Percentiles rank a stretch among this genome's conserved stretches.
Conservation (phyloP, 1,140 invertebrate genomes). For the Pristionchus pacificus region DNA sequence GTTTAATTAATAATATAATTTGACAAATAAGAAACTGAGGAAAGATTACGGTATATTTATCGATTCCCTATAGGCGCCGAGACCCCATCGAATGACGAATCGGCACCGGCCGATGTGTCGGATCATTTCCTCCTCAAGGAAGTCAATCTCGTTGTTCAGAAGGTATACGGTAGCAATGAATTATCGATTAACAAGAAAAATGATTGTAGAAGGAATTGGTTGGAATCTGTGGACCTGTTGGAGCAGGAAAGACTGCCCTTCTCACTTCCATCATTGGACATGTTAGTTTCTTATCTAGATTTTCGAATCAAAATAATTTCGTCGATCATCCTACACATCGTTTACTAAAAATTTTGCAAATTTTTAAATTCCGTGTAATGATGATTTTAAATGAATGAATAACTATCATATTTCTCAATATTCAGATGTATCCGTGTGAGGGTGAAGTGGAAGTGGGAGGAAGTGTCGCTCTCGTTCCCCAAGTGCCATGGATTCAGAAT, state of each 20-base stretch:
- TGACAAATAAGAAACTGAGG: no score
- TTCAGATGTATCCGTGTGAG: slow-evolving; percentile 57
- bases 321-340: no score
- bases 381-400: slow-evolving; percentile 10
- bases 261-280: slow-evolving; percentile 67
- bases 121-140: slow-evolving; percentile 6
- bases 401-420: slow-evolving; percentile 4
- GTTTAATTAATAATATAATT: no score
- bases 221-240: slow-evolving; percentile 69
- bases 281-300: slow-evolving; percentile 48
- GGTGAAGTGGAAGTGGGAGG: slow-evolving; percentile 66
- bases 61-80: no score
- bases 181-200: not conserved
- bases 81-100: slow-evolving; percentile 15
- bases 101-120: slow-evolving; percentile 3
- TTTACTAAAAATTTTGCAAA: slow-evolving; percentile 12
- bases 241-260: slow-evolving; percentile 69
- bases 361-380: no score
- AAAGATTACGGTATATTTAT: no score
- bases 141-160: slow-evolving; percentile 30
- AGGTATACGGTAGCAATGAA: no score
- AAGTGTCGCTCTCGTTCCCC: slow-evolving; percentile 67
- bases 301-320: slow-evolving; percentile 41
- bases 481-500: slow-evolving; percentile 69
- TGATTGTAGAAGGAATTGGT: slow-evolving; percentile 64